Conservation (phyloP, 2,888 invertebrate genomes). For the Scaptomyza tumidula region DNA sequence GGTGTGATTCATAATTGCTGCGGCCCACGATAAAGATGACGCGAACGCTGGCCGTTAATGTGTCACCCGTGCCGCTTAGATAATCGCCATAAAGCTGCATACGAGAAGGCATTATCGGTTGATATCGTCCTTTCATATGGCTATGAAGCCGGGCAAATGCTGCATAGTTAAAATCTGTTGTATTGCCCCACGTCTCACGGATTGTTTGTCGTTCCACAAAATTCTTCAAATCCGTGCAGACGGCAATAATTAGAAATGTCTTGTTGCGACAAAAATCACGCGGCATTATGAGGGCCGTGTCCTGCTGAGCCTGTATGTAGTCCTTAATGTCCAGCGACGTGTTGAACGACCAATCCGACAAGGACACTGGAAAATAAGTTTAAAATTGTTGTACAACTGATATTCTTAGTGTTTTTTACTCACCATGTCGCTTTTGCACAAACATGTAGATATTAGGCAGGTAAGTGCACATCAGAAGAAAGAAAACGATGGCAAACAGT, state of each 20-base stretch:
- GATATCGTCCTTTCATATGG: constrained; percentile 78
- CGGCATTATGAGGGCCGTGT: constrained; percentile 88
- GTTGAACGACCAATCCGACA: constrained; percentile 90
- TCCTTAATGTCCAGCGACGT: constrained; percentile 89
- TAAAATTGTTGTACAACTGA: background rate
- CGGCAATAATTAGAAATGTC: constrained; percentile 89
- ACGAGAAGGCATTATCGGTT: constrained; percentile 67
- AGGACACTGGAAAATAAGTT: constrained; percentile 81
- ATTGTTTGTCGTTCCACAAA: constrained; percentile 87
- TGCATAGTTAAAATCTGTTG: constrained; percentile 83
- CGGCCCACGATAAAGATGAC: constrained; percentile 83
- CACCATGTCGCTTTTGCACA: constrained; percentile 79
- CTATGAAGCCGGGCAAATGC: constrained; percentile 81
- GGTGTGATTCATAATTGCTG: constrained; percentile 63
- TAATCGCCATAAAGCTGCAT: constrained; percentile 75
- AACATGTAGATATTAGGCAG: constrained; percentile 76
- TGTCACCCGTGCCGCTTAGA: constrained; percentile 53
- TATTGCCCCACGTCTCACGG: constrained; percentile 84
- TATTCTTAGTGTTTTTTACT: constrained; percentile 18
- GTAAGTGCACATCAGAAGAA: constrained; percentile 73
- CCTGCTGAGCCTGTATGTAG: constrained; percentile 89
- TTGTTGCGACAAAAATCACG: constrained; percentile 85
- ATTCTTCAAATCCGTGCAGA: constrained; percentile 90
- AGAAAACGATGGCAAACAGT: constrained; percentile 58
- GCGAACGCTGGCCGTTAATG: constrained; percentile 63